Evolutionary conservation across 1,140 invertebrate genomes (phyloP).

Genomic region (Calliopsis andreniformis): DNA sequence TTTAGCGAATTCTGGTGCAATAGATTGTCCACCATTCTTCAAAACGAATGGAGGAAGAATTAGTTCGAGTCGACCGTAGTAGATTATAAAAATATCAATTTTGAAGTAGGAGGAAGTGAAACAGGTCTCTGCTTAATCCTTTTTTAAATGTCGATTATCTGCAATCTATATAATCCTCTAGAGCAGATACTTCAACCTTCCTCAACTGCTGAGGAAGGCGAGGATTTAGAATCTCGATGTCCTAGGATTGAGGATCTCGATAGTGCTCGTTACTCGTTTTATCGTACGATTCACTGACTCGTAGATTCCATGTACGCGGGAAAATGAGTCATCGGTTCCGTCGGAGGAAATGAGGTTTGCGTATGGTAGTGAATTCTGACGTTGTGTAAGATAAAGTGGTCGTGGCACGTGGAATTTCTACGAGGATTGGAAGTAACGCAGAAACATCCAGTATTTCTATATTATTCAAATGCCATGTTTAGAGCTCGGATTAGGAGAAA

Average conservation of each 20-base stretch:
- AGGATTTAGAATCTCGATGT: neutral
- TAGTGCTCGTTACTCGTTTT: conserved; percentile 12
- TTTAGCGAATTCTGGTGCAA: too few species aligned
- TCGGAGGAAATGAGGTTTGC: conserved; percentile 32
- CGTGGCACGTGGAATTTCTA: conserved; percentile 25
- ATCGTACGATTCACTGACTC: conserved; percentile 20
- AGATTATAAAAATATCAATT: too few species aligned
- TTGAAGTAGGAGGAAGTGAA: too few species aligned
- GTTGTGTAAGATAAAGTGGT: neutral
- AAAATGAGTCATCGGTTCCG: conserved; percentile 37
- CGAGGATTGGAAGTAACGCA: neutral
- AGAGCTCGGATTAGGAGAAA: conserved; percentile 17
- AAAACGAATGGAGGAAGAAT: too few species aligned
- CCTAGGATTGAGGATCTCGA: neutral
- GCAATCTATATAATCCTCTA: too few species aligned
- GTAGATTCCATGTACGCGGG: conserved; percentile 4
- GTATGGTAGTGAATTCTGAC: conserved; percentile 3
- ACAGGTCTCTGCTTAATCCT: too few species aligned
- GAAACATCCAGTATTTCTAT: conserved; percentile 13
- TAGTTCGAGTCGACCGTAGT: too few species aligned
- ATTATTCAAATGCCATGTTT: conserved; percentile 34
- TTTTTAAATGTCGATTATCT: too few species aligned
- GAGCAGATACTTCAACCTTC: too few species aligned
- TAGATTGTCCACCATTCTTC: too few species aligned
- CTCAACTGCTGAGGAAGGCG: too few species aligned